These are phyloP conservation scores for Cairina moschata DNA, from an alignment of 2,113 vertebrate genomes.

Conservation along the genomic window DNA sequence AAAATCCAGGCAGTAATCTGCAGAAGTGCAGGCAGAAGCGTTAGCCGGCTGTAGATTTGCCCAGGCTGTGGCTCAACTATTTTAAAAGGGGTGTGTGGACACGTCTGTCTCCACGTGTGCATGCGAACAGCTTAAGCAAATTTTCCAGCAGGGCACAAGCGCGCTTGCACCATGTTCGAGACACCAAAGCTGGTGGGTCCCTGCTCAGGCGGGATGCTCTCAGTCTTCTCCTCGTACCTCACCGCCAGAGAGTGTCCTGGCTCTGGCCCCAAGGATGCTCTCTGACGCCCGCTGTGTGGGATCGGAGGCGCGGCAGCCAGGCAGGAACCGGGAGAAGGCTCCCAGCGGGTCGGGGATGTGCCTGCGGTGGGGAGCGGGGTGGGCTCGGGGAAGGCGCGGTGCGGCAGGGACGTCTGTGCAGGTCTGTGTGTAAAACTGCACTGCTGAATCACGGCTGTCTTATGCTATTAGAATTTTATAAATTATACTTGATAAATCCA, in stretches of 20 bases:
- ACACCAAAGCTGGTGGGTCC: neutral
- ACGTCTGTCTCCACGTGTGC: neutral
- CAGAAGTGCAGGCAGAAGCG: neutral
- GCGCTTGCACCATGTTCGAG: neutral
- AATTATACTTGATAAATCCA: neutral
- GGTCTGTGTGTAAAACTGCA: neutral
- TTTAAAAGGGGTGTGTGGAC: neutral
- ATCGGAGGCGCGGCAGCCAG: neutral
- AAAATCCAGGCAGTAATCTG: neutral
- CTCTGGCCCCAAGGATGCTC: neutral
- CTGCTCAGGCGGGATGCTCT: neutral
- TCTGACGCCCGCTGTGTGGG: neutral
- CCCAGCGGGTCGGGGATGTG: neutral
- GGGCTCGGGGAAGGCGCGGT: neutral
- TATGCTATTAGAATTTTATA: neutral
- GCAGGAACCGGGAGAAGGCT: accelerated
- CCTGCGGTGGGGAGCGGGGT: neutral
- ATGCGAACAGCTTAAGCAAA: accelerated
- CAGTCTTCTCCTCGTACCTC: neutral
- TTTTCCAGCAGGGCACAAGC: neutral
- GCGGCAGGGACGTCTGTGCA: neutral
- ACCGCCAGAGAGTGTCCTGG: too few relatives aligned
- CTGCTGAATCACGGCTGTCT: neutral
- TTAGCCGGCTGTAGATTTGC: neutral
- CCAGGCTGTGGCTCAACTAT: neutral